phyloP scores from a whole-genome alignment of 2,888 invertebrate species.

The Lasioglossum morio region DNA sequence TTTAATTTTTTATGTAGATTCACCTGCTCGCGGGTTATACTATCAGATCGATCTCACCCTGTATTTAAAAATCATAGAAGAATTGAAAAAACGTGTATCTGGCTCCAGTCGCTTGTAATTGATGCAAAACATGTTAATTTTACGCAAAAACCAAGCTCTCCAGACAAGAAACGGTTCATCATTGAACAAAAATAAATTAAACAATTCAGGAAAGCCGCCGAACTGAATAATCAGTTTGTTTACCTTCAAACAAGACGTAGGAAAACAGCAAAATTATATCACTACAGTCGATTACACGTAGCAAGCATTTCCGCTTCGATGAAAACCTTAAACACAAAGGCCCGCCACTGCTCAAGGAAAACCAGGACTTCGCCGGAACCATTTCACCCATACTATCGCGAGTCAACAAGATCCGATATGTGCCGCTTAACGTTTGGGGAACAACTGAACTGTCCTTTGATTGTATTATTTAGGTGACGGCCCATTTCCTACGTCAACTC shows the following conservation, averaged over 20 bases:
- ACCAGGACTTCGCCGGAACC: constrained; percentile 1
- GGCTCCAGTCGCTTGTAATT: too few relatives aligned
- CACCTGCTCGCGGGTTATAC: too few relatives aligned
- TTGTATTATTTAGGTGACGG: neutral
- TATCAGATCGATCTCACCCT: too few relatives aligned
- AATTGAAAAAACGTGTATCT: too few relatives aligned
- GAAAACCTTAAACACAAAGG: neutral
- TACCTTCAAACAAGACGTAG: neutral
- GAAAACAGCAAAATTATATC: neutral
- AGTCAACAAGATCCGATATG: constrained; percentile 3
- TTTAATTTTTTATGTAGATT: too few relatives aligned
- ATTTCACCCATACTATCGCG: constrained; percentile 1
- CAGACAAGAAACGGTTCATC: too few relatives aligned
- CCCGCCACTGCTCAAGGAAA: neutral
- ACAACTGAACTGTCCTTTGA: neutral
- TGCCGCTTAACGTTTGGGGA: neutral
- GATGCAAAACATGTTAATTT: too few relatives aligned
- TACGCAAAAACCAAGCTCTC: too few relatives aligned
- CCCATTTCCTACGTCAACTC: constrained; percentile 2
- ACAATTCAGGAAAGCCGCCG: neutral
- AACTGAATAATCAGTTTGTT: neutral
- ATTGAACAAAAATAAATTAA: neutral
- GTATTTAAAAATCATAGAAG: too few relatives aligned
- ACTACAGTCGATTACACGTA: neutral
- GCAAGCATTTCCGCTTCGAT: neutral